Evolutionary conservation across 2,797 vertebrate species (phyloP), one percentile per base, ranked within the genome.

Genomic region (Intellagama lesueurii): DNA sequence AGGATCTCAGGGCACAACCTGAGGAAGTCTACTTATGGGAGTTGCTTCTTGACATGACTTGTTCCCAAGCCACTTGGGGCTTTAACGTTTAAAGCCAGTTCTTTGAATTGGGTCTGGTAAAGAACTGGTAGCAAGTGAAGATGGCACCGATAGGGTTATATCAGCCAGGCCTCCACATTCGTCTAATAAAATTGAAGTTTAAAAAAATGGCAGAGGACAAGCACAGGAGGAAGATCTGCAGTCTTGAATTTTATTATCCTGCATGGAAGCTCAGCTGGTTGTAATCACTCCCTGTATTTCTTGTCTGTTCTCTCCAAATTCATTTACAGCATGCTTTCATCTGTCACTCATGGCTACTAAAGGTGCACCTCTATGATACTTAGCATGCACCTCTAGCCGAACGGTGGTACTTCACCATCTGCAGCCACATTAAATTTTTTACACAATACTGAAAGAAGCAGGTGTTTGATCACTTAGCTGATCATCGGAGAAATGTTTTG

Each of bases 381-480:
- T 90, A 89, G 70, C 79, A 87, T 0, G 0, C 14, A 86, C 66
- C 81, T 92, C 87, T 83, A 64, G 81, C 90, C 86, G 72, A 92
- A 47, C 0, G 47, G 80, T 68, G 70, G 35, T 77, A 73, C 11
- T 9, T 6, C n/a, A 73, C 75, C 44, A 89, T 72, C 87, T 94
- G 87, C 32, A 94, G 89, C 79, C 76, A 0, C 1, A 1, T 14
- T 83, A 32, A 40, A 85, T 77, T 49, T 90, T 72, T 73, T 44
- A 85, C 22, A 85, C 16, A 7, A 35, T 26, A 19, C 79, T 73
- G 80, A 92, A 91, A 89, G 5, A 92, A 94, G 52, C n/a, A 90
- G 70, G 66, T 90, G 44, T 87, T 92, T 78, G 84, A 12, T 86
- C 85, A 87, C 81, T 86, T 86, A 32, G 44, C 17, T 87, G 83